Conservation (phyloP, 2,113 vertebrate genomes). For the Noctilio leporinus region DNA sequence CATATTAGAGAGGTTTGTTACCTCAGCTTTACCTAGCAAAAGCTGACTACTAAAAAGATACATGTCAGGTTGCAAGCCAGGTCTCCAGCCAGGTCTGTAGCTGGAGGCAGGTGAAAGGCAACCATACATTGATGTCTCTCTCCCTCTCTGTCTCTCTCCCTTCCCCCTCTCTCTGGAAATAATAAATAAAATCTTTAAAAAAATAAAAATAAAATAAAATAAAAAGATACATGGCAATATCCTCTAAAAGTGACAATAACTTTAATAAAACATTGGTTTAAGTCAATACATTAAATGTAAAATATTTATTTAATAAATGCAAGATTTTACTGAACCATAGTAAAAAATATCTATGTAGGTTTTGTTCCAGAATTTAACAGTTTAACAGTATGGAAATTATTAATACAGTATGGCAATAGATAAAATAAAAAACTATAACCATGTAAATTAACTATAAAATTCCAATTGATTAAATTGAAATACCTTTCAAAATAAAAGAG, state of each 20-base stretch:
- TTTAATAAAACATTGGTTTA: constrained; percentile 6
- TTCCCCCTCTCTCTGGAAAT: no score
- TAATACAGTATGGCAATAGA: background rate
- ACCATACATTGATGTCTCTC: no score
- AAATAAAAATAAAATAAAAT: no score
- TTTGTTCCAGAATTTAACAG: background rate
- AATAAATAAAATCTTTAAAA: no score
- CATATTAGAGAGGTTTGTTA: background rate
- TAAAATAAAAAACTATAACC: background rate
- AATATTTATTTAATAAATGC: background rate
- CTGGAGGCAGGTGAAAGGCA: no score
- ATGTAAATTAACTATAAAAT: background rate
- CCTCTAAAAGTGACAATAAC: background rate
- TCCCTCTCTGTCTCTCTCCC: no score
- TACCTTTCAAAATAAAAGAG: background rate
- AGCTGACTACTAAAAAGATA: background rate
- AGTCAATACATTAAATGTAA: background rate
- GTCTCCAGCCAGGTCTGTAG: no score
- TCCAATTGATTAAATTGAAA: background rate
- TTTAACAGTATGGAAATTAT: background rate
- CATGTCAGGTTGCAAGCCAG: no score
- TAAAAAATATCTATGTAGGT: background rate
- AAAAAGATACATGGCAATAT: background rate
- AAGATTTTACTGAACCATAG: background rate
- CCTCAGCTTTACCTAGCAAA: background rate